These are phyloP conservation scores for Carpatolechia fugitivella DNA, from an alignment of 2,888 invertebrate genomes.

Conservation along the genomic window DNA sequence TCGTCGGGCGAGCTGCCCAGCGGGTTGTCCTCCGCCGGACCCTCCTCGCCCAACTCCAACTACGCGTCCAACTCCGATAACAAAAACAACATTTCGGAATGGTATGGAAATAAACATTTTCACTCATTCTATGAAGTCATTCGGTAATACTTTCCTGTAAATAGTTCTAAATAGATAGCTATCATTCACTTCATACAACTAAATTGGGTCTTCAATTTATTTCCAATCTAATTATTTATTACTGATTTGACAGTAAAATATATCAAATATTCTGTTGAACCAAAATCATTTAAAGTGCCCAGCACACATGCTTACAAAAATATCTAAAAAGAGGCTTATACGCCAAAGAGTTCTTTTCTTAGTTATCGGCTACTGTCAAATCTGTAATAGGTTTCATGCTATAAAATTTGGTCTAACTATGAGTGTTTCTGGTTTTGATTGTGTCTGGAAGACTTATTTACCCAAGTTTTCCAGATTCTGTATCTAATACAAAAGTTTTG, in stretches of 20 bases:
- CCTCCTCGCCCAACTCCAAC: conserved; percentile 88
- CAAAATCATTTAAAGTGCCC: background rate
- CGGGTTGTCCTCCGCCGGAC: conserved; percentile 85
- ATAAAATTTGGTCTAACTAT: too few relatives aligned
- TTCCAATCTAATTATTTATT: background rate
- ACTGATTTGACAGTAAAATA: too few relatives aligned
- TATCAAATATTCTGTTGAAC: too few relatives aligned
- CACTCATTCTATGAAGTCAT: background rate
- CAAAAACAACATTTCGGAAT: conserved; percentile 53
- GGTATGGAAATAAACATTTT: conserved; percentile 38
- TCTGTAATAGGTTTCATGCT: too few relatives aligned
- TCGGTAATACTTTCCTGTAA: background rate
- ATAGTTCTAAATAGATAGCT: background rate
- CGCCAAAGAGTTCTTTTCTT: too few relatives aligned
- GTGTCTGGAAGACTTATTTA: background rate
- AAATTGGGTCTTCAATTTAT: background rate
- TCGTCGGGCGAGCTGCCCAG: conserved; percentile 76
- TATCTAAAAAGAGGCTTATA: too few relatives aligned
- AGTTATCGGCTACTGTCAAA: too few relatives aligned
- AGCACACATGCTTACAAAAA: background rate
- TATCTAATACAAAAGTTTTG: background rate
- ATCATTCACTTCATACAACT: background rate
- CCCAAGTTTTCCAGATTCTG: background rate
- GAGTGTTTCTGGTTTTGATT: background rate
- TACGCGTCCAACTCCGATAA: conserved; percentile 59